phyloP scores from a whole-genome alignment of 35 echinoderm and acorn worm species.

The Patiria miniata region DNA sequence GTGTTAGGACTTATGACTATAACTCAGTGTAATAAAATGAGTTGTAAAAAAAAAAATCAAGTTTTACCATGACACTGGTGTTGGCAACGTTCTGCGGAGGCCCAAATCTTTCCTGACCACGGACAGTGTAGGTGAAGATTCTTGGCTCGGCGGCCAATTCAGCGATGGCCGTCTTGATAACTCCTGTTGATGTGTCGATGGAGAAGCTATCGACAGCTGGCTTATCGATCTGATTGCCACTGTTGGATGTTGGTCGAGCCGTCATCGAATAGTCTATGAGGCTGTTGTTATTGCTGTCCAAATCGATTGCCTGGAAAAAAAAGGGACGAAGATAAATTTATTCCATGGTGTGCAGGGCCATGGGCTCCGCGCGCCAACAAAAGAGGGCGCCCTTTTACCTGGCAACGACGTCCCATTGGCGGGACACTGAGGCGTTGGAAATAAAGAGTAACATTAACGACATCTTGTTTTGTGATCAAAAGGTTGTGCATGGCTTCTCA shows the following conservation, averaged over 20 bases:
- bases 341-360: neutral
- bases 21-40: no score
- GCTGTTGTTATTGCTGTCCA: constrained; percentile 28
- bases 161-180: constrained; percentile 18
- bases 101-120: neutral
- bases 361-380: no score
- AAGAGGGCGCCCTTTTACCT: no score
- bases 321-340: neutral
- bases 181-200: neutral
- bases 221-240: neutral
- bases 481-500: no score
- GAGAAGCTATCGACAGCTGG: constrained; percentile 7
- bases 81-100: neutral
- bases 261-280: constrained; percentile 6
- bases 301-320: constrained; percentile 23
- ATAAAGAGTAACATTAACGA: no score
- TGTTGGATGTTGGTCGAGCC: neutral
- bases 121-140: neutral
- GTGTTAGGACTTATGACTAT: no score
- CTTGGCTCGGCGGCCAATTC: neutral
- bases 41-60: neutral
- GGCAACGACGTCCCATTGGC: no score
- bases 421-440: no score
- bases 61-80: neutral
- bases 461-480: no score